These are phyloP conservation scores for Mola mola DNA, from an alignment of 2,113 vertebrate species.

Conservation along the genomic window DNA sequence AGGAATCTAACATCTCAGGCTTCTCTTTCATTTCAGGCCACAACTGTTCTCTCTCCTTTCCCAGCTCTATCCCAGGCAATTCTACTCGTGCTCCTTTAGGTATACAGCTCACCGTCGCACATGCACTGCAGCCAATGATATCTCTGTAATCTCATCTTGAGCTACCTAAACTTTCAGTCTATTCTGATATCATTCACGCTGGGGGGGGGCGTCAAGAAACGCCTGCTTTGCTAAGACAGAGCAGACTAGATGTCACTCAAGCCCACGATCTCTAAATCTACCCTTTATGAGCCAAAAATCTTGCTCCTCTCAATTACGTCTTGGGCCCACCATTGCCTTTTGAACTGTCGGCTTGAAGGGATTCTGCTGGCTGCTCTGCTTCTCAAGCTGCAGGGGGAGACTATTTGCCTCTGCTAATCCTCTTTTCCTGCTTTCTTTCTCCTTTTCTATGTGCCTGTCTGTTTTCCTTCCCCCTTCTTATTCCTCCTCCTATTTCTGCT, in stretches of 20 bases:
- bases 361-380: conserved; percentile 46
- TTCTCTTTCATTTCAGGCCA: conserved; percentile 81
- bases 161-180: conserved; percentile 47
- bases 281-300: conserved; percentile 62
- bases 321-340: conserved; percentile 49
- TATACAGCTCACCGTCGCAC: conserved; percentile 48
- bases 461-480: conserved; percentile 39
- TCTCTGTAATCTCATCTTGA: conserved; percentile 37
- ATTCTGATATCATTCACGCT: conserved; percentile 36
- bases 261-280: conserved; percentile 55
- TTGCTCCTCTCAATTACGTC: conserved; percentile 71
- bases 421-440: conserved; percentile 65
- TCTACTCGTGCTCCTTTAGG: conserved; percentile 62
- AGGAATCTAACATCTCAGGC: conserved; percentile 56
- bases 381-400: conserved; percentile 63
- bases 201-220: conserved; percentile 34
- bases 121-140: conserved; percentile 15
- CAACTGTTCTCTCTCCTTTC: conserved; percentile 73
- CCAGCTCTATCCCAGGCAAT: conserved; percentile 64
- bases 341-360: conserved; percentile 68
- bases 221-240: conserved; percentile 51
- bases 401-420: conserved; percentile 76
- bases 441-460: conserved; percentile 51
- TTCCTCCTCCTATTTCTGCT: conserved; percentile 53
- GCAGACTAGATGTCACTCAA: conserved; percentile 56